Conservation (phyloP, 1,140 invertebrate genomes). For the Procambarus clarkii region DNA sequence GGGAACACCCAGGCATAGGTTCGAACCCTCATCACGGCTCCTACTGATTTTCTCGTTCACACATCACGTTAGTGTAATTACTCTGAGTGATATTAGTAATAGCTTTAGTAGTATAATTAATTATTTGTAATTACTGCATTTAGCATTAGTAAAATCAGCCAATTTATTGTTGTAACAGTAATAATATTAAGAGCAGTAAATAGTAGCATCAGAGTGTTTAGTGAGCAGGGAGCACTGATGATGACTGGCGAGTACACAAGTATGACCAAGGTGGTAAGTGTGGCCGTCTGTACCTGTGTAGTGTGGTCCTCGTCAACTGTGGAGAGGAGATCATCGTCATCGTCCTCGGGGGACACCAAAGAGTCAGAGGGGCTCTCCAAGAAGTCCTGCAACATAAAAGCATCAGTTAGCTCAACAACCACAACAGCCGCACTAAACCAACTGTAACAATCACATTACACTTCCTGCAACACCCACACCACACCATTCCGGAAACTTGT, state of each 20-base stretch:
- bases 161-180: background rate
- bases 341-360: constrained; percentile 1
- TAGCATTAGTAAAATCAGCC: background rate
- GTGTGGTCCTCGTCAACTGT: constrained; percentile 22
- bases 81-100: too few relatives aligned
- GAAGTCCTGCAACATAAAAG: constrained; percentile 23
- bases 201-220: background rate
- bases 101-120: too few relatives aligned
- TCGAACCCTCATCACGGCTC: too few relatives aligned
- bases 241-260: background rate
- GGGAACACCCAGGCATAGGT: too few relatives aligned
- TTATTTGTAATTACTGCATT: too few relatives aligned
- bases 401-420: background rate
- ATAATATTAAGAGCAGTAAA: background rate
- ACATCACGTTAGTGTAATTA: too few relatives aligned
- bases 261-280: background rate
- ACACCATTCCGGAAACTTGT: too few relatives aligned
- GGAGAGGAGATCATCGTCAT: constrained; percentile 22
- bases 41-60: too few relatives aligned
- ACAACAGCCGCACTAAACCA: too few relatives aligned
- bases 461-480: too few relatives aligned
- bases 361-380: constrained; percentile 36
- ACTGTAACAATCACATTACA: too few relatives aligned
- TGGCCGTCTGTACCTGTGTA: constrained; percentile 10
- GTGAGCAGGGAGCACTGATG: too few relatives aligned